Percentiles rank a stretch among this genome's conserved stretches.
phyloP scores from a whole-genome alignment of 2,797 vertebrate species.

The Coregonus sp. region DNA sequence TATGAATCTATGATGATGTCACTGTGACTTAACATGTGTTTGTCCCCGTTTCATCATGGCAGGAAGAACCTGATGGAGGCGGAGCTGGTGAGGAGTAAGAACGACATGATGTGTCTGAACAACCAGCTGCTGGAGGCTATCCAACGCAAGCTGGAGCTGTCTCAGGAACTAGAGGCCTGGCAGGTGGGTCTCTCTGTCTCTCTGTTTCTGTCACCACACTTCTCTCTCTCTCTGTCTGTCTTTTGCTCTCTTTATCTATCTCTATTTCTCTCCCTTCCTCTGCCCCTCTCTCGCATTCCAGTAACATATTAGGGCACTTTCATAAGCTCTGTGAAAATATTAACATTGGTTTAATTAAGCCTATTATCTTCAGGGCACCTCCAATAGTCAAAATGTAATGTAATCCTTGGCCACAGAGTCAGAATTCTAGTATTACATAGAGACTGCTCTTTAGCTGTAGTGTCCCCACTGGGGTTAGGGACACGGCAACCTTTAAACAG shows the following conservation, averaged over 20 bases:
- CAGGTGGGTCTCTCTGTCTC: constrained; percentile 70
- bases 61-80: constrained; percentile 85
- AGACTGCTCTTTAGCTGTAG: not conserved
- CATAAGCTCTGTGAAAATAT: not conserved
- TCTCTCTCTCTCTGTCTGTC: not conserved
- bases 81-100: constrained; percentile 79
- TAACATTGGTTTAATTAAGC: not conserved
- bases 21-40: not conserved
- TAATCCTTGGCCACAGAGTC: not conserved
- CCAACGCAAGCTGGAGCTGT: constrained; percentile 84
- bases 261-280: not conserved
- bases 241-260: not conserved
- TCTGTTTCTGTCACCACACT: not conserved
- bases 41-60: not conserved
- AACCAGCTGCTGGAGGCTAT: constrained; percentile 85
- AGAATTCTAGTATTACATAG: not conserved
- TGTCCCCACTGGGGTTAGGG: constrained; percentile 23
- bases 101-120: constrained; percentile 79
- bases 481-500: constrained; percentile 18
- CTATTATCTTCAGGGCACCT: not conserved
- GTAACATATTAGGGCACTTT: not conserved
- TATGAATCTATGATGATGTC: not conserved
- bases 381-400: not conserved
- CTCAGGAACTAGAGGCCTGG: constrained; percentile 88
- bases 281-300: not conserved